Evolutionary conservation across 1,140 invertebrate species (phyloP).

Genomic region (Platyura marginata): DNA sequence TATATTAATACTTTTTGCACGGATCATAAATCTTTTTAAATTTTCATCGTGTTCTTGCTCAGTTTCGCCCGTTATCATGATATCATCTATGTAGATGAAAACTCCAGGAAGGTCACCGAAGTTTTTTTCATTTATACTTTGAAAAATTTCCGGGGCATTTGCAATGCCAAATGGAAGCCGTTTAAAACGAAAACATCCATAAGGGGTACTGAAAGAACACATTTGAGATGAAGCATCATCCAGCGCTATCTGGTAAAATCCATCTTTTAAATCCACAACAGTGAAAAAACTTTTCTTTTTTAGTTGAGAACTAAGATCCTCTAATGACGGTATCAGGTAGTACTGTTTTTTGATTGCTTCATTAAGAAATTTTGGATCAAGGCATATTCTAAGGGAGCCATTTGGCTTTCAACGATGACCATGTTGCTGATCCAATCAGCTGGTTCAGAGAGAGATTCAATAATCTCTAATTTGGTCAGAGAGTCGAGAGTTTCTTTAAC

Average conservation of each 20-base stretch:
- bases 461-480: constrained; percentile 8
- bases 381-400: constrained; percentile 16
- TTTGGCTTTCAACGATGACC: constrained; percentile 20
- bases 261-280: constrained; percentile 6
- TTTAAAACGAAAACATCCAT: constrained; percentile 20
- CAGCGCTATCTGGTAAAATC: constrained; percentile 4
- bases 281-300: constrained; percentile 2
- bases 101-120: constrained; percentile 11
- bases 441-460: constrained; percentile 13
- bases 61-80: constrained; percentile 12
- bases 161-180: constrained; percentile 25
- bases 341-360: constrained; percentile 2
- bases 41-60: constrained; percentile 11
- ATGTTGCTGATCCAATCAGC: constrained; percentile 22
- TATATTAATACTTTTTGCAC: no score
- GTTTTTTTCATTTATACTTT: constrained; percentile 11
- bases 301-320: background rate
- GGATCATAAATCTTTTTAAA: no score
- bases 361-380: constrained; percentile 22
- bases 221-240: constrained; percentile 1
- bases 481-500: constrained; percentile 11
- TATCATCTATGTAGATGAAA: constrained; percentile 19
- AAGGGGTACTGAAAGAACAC: constrained; percentile 10
- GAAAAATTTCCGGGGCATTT: constrained; percentile 20
- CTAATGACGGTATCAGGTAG: background rate